These are phyloP conservation scores for Chauna torquata DNA, from an alignment of 2,113 vertebrate species.

Conservation along the genomic window DNA sequence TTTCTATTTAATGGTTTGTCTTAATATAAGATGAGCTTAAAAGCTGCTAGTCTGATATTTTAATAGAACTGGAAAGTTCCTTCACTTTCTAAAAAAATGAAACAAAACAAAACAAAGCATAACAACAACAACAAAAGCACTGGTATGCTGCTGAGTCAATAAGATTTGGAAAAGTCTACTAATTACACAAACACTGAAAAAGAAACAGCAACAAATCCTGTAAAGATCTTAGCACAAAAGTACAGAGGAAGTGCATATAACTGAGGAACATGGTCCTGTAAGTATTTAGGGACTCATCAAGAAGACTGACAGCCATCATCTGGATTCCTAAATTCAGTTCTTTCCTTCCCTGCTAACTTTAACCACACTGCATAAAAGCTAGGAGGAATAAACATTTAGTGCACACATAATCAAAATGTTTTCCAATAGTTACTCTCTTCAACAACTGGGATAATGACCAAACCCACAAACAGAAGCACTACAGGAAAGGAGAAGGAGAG, in stretches of 20 bases:
- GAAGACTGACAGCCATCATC: neutral
- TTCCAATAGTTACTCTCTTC: neutral
- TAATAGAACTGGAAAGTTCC: neutral
- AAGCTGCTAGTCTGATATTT: neutral
- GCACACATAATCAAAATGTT: neutral
- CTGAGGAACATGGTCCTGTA: neutral
- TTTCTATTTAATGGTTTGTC: neutral
- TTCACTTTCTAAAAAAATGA: neutral
- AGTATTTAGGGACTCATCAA: neutral
- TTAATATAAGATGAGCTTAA: neutral
- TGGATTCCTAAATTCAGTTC: neutral
- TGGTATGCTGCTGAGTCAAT: neutral
- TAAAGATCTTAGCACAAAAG: neutral
- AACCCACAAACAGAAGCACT: neutral
- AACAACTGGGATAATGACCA: neutral
- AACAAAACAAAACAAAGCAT: neutral
- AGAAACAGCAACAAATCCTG: neutral
- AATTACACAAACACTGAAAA: neutral
- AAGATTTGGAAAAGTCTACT: neutral
- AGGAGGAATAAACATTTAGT: neutral
- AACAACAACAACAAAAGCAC: too few species aligned
- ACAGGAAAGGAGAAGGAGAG: neutral
- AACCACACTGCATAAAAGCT: fast-evolving
- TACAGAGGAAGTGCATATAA: neutral
- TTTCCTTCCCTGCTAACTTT: neutral